These are phyloP conservation scores for Heliconius melpomene DNA, from an alignment of 1,140 invertebrate genomes.

Conservation along the genomic window DNA sequence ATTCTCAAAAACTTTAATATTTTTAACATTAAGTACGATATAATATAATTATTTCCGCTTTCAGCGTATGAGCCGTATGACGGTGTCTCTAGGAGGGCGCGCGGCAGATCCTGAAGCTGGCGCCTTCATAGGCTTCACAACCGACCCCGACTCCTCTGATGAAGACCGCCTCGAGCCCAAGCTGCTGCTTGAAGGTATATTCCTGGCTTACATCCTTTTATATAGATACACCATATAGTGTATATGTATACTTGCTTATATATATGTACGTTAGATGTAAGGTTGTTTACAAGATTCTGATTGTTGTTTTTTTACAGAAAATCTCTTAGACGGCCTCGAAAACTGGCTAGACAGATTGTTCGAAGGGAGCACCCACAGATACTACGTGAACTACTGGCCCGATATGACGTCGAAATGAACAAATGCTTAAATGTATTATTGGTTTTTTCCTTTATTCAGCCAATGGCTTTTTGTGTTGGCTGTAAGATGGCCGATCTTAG, in stretches of 20 bases:
- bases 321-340: conserved; percentile 92
- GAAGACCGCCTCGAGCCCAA: conserved; percentile 59
- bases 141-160: conserved; percentile 83
- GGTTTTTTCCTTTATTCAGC: not conserved
- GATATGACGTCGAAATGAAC: conserved; percentile 84
- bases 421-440: not conserved
- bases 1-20: too few relatives aligned
- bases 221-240: not conserved
- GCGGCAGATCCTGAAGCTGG: conserved; percentile 86
- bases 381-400: conserved; percentile 98
- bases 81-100: conserved; percentile 82
- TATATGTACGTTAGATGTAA: too few relatives aligned
- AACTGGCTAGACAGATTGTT: conserved; percentile 98
- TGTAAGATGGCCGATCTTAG: not conserved
- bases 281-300: not conserved
- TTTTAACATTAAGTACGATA: too few relatives aligned
- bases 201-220: too few relatives aligned
- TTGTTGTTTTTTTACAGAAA: not conserved
- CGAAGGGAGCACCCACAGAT: conserved; percentile 96
- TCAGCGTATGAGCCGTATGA: conserved; percentile 84
- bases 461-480: conserved; percentile 6
- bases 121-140: conserved; percentile 90
- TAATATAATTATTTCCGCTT: conserved; percentile 29
- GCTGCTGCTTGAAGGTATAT: conserved; percentile 61
- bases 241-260: too few relatives aligned